Percentiles rank a stretch among this genome's conserved stretches.
Conservation (phyloP, 2,888 invertebrate genomes). For the Eurytoma californica region DNA sequence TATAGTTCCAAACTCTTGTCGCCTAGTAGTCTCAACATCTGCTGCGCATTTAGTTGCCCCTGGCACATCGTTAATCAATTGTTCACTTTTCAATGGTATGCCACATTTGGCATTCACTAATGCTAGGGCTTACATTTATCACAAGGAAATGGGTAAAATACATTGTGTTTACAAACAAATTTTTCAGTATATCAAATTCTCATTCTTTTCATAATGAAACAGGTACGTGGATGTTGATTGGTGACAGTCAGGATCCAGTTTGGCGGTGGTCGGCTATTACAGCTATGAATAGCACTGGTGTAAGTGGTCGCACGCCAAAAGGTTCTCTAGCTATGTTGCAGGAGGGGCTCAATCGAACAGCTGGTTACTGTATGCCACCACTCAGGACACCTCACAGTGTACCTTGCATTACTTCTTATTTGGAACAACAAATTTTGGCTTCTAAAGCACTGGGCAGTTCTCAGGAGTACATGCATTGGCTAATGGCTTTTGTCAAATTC, state of each 20-base stretch:
- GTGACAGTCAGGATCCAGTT: constrained; percentile 75
- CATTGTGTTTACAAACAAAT: constrained; percentile 46
- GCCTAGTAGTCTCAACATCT: constrained; percentile 71
- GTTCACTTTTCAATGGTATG: constrained; percentile 80
- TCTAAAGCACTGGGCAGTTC: constrained; percentile 83
- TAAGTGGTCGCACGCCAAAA: constrained; percentile 63
- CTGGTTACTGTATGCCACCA: constrained; percentile 66
- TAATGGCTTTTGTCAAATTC: constrained; percentile 79
- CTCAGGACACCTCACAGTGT: constrained; percentile 68
- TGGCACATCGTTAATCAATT: constrained; percentile 68
- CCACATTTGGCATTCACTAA: constrained; percentile 90
- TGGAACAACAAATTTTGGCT: constrained; percentile 86
- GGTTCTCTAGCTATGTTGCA: constrained; percentile 73
- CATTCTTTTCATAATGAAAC: neutral
- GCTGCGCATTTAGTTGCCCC: constrained; percentile 71
- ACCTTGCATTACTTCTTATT: constrained; percentile 71
- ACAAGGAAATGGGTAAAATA: constrained; percentile 83
- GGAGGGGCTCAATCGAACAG: constrained; percentile 70
- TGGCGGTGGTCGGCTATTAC: constrained; percentile 74
- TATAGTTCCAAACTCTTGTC: constrained; percentile 67
- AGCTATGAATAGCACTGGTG: constrained; percentile 63
- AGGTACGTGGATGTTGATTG: constrained; percentile 76
- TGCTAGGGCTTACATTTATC: constrained; percentile 90
- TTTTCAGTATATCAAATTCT: too few species aligned
- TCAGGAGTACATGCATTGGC: constrained; percentile 87